Conservation (phyloP, 2,113 vertebrate genomes). For the Oxygymnocypris stewartii region DNA sequence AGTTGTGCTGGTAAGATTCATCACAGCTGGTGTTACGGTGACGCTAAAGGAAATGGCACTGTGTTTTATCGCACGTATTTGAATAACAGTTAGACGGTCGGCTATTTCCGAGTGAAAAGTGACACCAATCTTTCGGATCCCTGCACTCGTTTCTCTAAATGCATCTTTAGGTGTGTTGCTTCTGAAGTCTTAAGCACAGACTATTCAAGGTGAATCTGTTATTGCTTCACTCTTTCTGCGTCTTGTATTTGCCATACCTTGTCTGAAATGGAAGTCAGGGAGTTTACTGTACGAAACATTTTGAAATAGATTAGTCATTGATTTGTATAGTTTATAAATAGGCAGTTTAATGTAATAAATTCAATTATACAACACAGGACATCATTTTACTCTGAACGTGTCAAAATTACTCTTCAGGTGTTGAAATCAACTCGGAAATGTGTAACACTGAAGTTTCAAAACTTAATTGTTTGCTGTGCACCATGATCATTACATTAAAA, state of each 20-base stretch:
- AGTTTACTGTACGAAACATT: neutral
- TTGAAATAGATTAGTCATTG: neutral
- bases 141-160: neutral
- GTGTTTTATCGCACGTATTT: constrained; percentile 52
- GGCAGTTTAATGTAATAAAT: neutral
- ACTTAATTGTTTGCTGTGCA: too few relatives aligned
- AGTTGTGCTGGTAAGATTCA: constrained; percentile 39
- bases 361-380: too few relatives aligned
- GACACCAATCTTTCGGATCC: neutral
- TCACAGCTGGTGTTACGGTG: constrained; percentile 42
- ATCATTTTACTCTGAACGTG: too few relatives aligned
- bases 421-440: too few relatives aligned
- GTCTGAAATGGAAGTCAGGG: neutral
- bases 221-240: neutral
- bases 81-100: constrained; percentile 24
- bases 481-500: neutral
- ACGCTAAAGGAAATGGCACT: constrained; percentile 49
- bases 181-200: neutral
- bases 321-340: neutral
- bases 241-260: neutral
- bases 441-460: too few relatives aligned
- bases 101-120: constrained; percentile 30
- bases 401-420: too few relatives aligned
- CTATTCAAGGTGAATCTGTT: neutral
- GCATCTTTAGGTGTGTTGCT: neutral